phyloP scores from a whole-genome alignment of 2,888 invertebrate genomes.

The Sympetrum striolatum region DNA sequence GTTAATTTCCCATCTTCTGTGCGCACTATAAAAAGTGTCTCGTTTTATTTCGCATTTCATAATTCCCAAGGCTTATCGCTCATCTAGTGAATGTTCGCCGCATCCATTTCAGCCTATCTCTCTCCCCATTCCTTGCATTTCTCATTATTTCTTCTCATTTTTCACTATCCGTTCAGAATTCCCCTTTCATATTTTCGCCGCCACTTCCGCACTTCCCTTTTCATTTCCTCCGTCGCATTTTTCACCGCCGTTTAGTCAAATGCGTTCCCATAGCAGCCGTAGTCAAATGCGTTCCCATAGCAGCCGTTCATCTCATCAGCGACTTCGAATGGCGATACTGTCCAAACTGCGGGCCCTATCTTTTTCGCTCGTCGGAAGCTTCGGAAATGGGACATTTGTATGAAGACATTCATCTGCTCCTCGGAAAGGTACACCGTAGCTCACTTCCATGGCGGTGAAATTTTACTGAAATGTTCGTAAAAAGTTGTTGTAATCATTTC shows the following conservation, averaged over 20 bases:
- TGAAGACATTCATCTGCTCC: no score
- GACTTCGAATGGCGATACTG: not conserved
- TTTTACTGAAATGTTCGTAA: no score
- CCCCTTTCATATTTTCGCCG: not conserved
- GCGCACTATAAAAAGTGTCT: no score
- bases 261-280: slow-evolving; percentile 9
- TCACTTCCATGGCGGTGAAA: no score
- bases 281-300: slow-evolving; percentile 8
- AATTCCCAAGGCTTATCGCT: no score
- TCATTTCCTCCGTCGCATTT: not conserved
- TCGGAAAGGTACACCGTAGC: no score
- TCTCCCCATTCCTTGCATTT: not conserved
- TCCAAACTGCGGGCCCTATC: not conserved
- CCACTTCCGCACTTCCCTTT: not conserved
- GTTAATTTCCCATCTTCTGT: no score
- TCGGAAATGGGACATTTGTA: no score
- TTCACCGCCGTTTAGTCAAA: slow-evolving; percentile 13
- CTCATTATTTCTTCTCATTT: not conserved
- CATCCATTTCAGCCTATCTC: not conserved
- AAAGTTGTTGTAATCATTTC: no score
- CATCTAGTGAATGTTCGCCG: no score
- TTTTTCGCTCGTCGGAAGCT: no score
- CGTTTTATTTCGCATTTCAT: no score
- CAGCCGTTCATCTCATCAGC: slow-evolving; percentile 10
- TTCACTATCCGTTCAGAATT: not conserved